Evolutionary conservation across 2,113 vertebrate genomes (phyloP).

Genomic region (Sardina pilchardus): DNA sequence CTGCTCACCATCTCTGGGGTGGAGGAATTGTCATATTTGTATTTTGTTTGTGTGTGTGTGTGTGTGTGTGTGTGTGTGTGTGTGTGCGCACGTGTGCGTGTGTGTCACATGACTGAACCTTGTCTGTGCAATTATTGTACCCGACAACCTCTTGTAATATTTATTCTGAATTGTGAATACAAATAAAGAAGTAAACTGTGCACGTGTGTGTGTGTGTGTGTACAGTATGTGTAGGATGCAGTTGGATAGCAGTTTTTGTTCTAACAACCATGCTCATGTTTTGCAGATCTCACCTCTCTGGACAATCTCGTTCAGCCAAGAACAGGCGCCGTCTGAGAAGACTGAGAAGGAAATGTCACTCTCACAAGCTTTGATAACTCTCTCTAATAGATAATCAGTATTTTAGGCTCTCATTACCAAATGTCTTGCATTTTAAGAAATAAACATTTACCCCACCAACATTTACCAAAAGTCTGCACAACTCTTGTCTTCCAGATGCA

Average conservation of each 20-base stretch:
- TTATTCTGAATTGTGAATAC: no score
- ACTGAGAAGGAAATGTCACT: neutral
- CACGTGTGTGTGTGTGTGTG: neutral
- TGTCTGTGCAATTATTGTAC: no score
- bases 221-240: neutral
- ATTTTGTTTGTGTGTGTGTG: neutral
- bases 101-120: no score
- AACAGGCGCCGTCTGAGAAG: neutral
- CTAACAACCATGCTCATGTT: neutral
- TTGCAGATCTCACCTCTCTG: slow-evolving; percentile 9
- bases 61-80: neutral
- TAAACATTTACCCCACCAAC: neutral
- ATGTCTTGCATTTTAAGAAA: neutral
- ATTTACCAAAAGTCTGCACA: neutral
- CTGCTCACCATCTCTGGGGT: no score
- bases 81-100: no score
- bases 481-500: neutral
- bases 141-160: no score
- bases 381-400: neutral
- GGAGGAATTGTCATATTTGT: neutral
- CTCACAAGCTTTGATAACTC: neutral
- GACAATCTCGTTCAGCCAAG: neutral
- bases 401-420: neutral
- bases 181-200: neutral
- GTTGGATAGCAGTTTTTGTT: neutral